Base-by-base conservation (phyloP, 2,888 invertebrate species). In the Drosophila helvetica region DNA sequence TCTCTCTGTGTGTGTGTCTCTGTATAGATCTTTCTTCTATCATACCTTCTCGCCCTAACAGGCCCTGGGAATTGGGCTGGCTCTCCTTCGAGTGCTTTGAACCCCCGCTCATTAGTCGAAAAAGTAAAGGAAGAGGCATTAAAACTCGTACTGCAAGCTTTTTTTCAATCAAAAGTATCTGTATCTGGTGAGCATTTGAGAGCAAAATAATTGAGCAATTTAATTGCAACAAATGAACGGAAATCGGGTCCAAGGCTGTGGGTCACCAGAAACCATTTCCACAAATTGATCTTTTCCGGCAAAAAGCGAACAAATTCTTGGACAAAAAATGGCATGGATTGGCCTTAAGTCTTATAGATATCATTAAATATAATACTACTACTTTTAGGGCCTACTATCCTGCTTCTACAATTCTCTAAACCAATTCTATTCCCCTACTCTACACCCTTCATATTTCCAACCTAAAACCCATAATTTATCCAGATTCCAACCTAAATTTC, bases 1-100 rank as follows among this genome's bases (percentile, higher is more conserved):
- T 15, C 15, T 33, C 30, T 30, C 57, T 50, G 18, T 5, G 15
- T 17, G 55, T 12, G 27, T 27, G 27, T 9, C 19, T 19, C 46
- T 46, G 33, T 15, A 33, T 38, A 38, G n/a, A n/a, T 46, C 18
- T 18, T 46, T 18, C 46, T 46, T 38, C 17, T 51, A 9, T n/a
- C 27, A 48, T 61, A 38, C 48, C 43, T 52, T 59, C 51, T 30
- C 51, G 22, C 42, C 47, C 48, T 48, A 62, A 42, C 54, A 33
- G n/a, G 63, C 65, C 63, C 54, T 54, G 54, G 30, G 48, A 65
- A 63, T 43, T 65, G 54, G 48, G 48, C 54, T 63, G 62, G 15
- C 15, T 38, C 38, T 38, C 48, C 48, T 38, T 38, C 46, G 19
- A 52, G 61, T 22, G 59, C 48, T 17, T 43, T 27, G 19, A 47